These are phyloP conservation scores for Leptinotarsa haldemani DNA, from an alignment of 2,888 invertebrate genomes.

Conservation along the genomic window DNA sequence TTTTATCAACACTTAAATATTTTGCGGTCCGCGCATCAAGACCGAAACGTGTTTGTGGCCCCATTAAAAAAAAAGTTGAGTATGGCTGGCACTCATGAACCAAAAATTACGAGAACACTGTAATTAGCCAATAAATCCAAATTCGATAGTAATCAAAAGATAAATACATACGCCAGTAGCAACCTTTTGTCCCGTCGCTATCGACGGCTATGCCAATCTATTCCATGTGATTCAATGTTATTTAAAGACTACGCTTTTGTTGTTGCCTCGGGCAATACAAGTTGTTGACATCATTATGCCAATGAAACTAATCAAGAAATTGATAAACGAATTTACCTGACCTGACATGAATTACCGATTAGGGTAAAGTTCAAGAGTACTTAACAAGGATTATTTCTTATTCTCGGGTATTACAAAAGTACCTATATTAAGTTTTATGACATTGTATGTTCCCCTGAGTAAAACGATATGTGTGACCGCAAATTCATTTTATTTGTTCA, in stretches of 20 bases:
- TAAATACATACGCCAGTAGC: neutral
- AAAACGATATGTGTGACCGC: neutral
- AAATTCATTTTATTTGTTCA: too few relatives aligned
- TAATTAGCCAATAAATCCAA: too few relatives aligned
- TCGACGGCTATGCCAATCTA: conserved; percentile 7
- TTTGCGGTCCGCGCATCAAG: too few relatives aligned
- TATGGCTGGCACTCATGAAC: too few relatives aligned
- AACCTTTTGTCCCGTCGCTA: neutral
- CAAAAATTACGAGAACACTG: too few relatives aligned
- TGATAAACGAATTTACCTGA: conserved; percentile 25
- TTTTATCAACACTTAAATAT: too few relatives aligned
- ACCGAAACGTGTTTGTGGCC: too few relatives aligned
- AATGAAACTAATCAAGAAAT: conserved; percentile 16
- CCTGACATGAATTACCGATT: neutral
- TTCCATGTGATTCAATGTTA: conserved; percentile 30
- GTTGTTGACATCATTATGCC: conserved; percentile 36
- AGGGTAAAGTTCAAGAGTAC: neutral
- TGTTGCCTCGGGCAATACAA: conserved; percentile 20
- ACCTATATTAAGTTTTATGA: neutral
- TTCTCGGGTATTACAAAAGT: neutral
- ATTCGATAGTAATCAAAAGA: too few relatives aligned
- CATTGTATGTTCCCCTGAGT: too few relatives aligned
- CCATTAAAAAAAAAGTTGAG: too few relatives aligned
- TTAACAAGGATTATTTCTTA: neutral
- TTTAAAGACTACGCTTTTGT: conserved; percentile 27